Conservation (phyloP, 2,888 invertebrate genomes). For the Limulus polyphemus region DNA sequence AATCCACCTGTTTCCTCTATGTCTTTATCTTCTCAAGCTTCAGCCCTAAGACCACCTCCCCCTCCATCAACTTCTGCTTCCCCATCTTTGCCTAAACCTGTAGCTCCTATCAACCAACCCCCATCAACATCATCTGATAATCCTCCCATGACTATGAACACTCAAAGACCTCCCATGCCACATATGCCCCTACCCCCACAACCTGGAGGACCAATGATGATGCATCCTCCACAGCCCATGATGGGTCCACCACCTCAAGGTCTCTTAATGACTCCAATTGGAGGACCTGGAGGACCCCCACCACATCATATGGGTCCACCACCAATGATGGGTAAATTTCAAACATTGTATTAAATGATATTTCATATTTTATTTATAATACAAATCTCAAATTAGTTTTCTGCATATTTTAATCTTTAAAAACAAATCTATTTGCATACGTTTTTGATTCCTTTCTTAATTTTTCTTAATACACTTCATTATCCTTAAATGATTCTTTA, state of each 20-base stretch:
- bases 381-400: too few species aligned
- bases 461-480: too few species aligned
- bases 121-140: slow-evolving; percentile 28
- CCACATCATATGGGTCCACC: slow-evolving; percentile 41
- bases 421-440: too few species aligned
- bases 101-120: slow-evolving; percentile 18
- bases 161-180: slow-evolving; percentile 38
- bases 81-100: slow-evolving; percentile 19
- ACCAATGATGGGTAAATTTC: slow-evolving; percentile 45
- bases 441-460: too few species aligned
- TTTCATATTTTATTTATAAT: too few species aligned
- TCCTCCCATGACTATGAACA: slow-evolving; percentile 30
- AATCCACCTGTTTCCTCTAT: slow-evolving; percentile 9
- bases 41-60: slow-evolving; percentile 30
- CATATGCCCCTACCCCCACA: slow-evolving; percentile 35
- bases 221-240: slow-evolving; percentile 28
- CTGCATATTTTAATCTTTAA: too few species aligned
- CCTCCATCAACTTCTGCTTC: slow-evolving; percentile 39
- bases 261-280: slow-evolving; percentile 10
- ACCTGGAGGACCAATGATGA: slow-evolving; percentile 30
- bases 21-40: slow-evolving; percentile 30
- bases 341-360: too few species aligned
- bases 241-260: slow-evolving; percentile 24
- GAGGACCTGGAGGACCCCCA: slow-evolving; percentile 7
- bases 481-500: too few species aligned